Conservation (phyloP, 1,140 invertebrate species). For the Sycophaga agraensis region DNA sequence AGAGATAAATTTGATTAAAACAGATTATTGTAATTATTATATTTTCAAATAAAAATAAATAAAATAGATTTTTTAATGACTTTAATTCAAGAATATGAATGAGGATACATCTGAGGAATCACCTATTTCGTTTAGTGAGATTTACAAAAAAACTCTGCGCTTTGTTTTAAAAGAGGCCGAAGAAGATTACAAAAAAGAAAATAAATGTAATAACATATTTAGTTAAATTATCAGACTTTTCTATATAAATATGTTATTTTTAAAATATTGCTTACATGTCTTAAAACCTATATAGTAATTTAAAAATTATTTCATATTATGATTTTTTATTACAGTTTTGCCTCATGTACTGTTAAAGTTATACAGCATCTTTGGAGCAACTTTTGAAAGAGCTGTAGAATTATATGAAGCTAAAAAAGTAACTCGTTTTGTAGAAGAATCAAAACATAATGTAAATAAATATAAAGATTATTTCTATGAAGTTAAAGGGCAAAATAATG, state of each 20-base stretch:
- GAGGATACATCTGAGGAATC: not conserved
- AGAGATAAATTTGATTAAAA: too few species aligned
- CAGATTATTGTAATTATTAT: too few species aligned
- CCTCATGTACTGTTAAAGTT: conserved; percentile 60
- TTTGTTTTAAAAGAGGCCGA: conserved; percentile 35
- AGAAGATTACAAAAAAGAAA: conserved; percentile 38
- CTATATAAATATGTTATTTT: too few species aligned
- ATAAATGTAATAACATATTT: conserved; percentile 36
- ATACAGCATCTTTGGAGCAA: conserved; percentile 60
- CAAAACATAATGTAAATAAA: conserved; percentile 38
- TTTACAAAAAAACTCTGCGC: conserved; percentile 19
- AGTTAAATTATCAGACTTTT: too few species aligned
- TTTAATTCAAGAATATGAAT: conserved; percentile 22
- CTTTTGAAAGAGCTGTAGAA: conserved; percentile 62
- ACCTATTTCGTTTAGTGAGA: not conserved
- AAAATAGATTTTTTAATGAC: too few species aligned
- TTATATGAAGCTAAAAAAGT: conserved; percentile 61
- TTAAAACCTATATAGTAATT: too few species aligned
- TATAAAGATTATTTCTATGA: conserved; percentile 54
- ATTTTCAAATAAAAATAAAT: too few species aligned
- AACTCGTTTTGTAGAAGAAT: conserved; percentile 47
- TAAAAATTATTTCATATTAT: conserved; percentile 1
- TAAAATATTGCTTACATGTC: too few species aligned
- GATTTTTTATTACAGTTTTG: conserved; percentile 44
- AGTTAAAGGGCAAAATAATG: conserved; percentile 61